phyloP scores from a whole-genome alignment of 2,797 vertebrate genomes.

The Heterohyrax brucei region DNA sequence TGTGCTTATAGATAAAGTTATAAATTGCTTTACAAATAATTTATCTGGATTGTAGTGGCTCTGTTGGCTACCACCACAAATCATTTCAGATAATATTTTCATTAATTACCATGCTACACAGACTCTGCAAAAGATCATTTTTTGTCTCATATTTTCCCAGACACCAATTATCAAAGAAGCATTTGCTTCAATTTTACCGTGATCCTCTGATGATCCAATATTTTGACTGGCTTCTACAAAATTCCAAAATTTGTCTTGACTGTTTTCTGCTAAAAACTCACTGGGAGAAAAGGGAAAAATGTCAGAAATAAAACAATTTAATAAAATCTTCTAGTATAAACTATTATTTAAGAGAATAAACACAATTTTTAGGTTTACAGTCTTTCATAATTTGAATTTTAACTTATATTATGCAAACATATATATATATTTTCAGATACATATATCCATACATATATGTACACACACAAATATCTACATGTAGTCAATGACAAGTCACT shows the following conservation, averaged over 20 bases:
- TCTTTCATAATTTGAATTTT: conserved; percentile 64
- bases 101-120: conserved; percentile 53
- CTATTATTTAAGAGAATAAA: conserved; percentile 65
- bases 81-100: conserved; percentile 61
- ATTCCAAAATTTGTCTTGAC: conserved; percentile 97
- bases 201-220: conserved; percentile 92
- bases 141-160: conserved; percentile 67
- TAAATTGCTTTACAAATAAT: conserved; percentile 41
- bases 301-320: conserved; percentile 72
- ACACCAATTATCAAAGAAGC: conserved; percentile 76
- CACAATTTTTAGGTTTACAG: conserved; percentile 42
- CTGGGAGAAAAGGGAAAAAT: conserved; percentile 89
- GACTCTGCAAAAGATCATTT: not conserved
- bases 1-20: conserved; percentile 17
- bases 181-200: conserved; percentile 90
- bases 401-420: not conserved
- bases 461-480: not conserved
- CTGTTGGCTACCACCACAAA: conserved; percentile 14
- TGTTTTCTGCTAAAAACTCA: conserved; percentile 98
- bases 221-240: conserved; percentile 96
- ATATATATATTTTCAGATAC: conserved; percentile 54
- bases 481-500: conserved; percentile 54
- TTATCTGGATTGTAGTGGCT: not conserved
- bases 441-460: not conserved
- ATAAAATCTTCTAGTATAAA: conserved; percentile 74